Conservation (phyloP, 1,140 invertebrate species). For the Panulirus ornatus region DNA sequence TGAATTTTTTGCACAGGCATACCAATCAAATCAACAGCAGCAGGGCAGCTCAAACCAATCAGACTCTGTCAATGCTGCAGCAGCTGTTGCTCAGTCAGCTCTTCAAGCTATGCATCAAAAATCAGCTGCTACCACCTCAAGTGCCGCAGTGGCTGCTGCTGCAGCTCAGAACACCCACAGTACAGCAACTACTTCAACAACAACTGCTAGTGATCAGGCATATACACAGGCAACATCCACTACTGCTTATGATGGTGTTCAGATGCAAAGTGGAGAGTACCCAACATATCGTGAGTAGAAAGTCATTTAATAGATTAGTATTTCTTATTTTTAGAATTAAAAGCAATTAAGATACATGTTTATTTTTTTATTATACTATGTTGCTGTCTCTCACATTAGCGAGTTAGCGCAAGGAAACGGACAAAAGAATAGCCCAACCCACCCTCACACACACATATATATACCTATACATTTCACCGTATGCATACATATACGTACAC, state of each 20-base stretch:
- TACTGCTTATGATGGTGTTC: conserved; percentile 56
- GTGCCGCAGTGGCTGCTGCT: conserved; percentile 48
- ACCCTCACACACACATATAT: too few relatives aligned
- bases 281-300: conserved; percentile 62
- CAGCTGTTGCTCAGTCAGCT: conserved; percentile 92
- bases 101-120: conserved; percentile 86
- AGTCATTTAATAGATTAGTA: too few relatives aligned
- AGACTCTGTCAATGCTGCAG: conserved; percentile 89
- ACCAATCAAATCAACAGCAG: conserved; percentile 66
- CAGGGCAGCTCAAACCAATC: conserved; percentile 74
- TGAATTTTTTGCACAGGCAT: conserved; percentile 51
- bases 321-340: too few relatives aligned
- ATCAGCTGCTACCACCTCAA: conserved; percentile 57
- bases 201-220: conserved; percentile 39
- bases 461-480: too few relatives aligned
- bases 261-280: conserved; percentile 51
- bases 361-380: too few relatives aligned
- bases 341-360: too few relatives aligned
- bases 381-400: too few relatives aligned
- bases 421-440: too few relatives aligned
- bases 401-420: too few relatives aligned
- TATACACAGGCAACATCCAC: conserved; percentile 48
- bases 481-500: too few relatives aligned
- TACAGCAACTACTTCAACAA: conserved; percentile 55
- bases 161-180: conserved; percentile 59